Percentiles rank a stretch among this genome's conserved stretches.
These are phyloP conservation scores for Fulica atra DNA, from an alignment of 2,113 vertebrate species.

Conservation along the genomic window DNA sequence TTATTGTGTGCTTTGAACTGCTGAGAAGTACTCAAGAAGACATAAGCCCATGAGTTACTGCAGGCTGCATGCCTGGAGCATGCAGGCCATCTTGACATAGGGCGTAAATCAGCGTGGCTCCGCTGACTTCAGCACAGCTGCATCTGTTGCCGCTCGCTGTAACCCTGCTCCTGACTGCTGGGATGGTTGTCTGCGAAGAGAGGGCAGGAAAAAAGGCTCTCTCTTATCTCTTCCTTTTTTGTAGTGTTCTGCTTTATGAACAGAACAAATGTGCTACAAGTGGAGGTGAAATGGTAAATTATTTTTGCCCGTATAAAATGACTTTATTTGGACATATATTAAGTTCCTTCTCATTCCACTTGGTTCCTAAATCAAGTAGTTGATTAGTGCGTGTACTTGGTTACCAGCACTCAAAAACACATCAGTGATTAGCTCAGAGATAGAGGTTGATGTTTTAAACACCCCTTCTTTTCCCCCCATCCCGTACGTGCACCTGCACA, in stretches of 20 bases:
- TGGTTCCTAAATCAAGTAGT: constrained; percentile 16
- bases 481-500: background rate
- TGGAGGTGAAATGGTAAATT: background rate
- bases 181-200: background rate
- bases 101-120: background rate
- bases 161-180: background rate
- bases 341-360: background rate
- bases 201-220: background rate
- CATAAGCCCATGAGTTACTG: constrained; percentile 16
- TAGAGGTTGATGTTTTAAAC: background rate
- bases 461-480: background rate
- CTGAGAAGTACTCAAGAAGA: background rate
- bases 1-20: background rate
- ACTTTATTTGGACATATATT: background rate
- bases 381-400: background rate
- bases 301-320: background rate
- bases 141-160: background rate
- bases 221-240: background rate
- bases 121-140: background rate
- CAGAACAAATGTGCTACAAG: background rate
- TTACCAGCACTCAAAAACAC: background rate
- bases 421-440: constrained; percentile 16
- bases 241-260: background rate
- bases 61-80: background rate
- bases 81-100: background rate